These are phyloP conservation scores for Sterrhoptilus dennistouni DNA, from an alignment of 2,113 vertebrate genomes.

Conservation along the genomic window DNA sequence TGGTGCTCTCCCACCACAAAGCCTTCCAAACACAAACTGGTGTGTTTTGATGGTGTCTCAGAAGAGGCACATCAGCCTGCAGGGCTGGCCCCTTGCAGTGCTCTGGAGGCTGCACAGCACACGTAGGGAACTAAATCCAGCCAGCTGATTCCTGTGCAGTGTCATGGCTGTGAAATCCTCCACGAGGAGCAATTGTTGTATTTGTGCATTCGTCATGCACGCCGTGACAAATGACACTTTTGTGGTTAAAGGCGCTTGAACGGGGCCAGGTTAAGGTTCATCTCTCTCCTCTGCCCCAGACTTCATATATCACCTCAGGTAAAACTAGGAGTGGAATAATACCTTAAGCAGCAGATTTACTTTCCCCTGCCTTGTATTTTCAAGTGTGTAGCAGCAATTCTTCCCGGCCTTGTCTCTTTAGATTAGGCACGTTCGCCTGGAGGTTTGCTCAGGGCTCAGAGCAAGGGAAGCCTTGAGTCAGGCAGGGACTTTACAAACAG, in stretches of 20 bases:
- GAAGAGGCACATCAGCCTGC: neutral
- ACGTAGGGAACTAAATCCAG: slow-evolving; percentile 16
- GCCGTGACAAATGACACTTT: slow-evolving; percentile 25
- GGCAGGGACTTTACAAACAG: neutral
- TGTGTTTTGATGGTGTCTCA: neutral
- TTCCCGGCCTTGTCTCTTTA: neutral
- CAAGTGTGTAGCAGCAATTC: neutral
- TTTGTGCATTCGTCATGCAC: slow-evolving; percentile 31
- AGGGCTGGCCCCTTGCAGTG: neutral
- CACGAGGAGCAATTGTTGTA: neutral
- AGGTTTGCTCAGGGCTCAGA: neutral
- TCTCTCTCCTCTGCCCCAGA: neutral
- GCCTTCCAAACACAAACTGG: neutral
- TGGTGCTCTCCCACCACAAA: neutral
- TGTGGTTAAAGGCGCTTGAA: slow-evolving; percentile 18
- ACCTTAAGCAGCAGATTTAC: neutral
- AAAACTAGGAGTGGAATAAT: slow-evolving; percentile 3
- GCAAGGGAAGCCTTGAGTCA: neutral
- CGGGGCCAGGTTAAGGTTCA: slow-evolving; percentile 34
- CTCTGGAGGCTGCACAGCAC: neutral
- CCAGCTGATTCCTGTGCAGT: neutral
- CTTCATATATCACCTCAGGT: slow-evolving; percentile 24
- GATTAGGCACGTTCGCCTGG: neutral
- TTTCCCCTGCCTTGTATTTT: neutral
- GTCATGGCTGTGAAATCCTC: slow-evolving; percentile 26